These are phyloP conservation scores for Gephyroberyx darwinii DNA, from an alignment of 2,797 vertebrate genomes.

Conservation along the genomic window DNA sequence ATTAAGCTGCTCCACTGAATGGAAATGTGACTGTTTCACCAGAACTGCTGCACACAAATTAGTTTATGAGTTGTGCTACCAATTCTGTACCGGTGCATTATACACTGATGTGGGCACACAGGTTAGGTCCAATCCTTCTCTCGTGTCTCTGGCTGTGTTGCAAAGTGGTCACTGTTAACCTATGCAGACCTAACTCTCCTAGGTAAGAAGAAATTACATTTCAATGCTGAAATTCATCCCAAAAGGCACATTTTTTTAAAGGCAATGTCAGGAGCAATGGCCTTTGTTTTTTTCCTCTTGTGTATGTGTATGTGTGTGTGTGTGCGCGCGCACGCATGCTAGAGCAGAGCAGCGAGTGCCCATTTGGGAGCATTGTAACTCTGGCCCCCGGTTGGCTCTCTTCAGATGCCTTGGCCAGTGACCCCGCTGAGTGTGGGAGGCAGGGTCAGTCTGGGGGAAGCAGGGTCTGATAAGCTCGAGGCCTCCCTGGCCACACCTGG, in stretches of 20 bases:
- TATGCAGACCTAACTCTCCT: not conserved
- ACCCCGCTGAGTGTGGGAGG: slow-evolving; percentile 57
- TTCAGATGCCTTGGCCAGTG: slow-evolving; percentile 41
- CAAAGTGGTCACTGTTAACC: not conserved
- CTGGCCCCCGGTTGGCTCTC: slow-evolving; percentile 36
- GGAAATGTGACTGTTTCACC: slow-evolving; percentile 14
- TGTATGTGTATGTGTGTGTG: slow-evolving; percentile 2
- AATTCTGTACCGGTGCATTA: not conserved
- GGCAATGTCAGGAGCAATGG: slow-evolving; percentile 34
- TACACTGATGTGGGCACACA: too few species aligned
- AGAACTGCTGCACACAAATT: slow-evolving; percentile 7
- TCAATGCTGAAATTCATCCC: slow-evolving; percentile 9
- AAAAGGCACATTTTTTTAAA: slow-evolving; percentile 1
- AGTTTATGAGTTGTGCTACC: not conserved
- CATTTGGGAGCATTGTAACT: slow-evolving; percentile 43
- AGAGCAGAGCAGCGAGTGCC: slow-evolving; percentile 37
- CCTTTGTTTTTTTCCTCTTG: slow-evolving; percentile 24
- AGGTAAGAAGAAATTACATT: not conserved
- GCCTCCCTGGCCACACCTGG: slow-evolving; percentile 41
- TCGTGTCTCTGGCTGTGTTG: not conserved
- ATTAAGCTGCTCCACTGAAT: slow-evolving; percentile 6
- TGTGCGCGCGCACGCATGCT: slow-evolving; percentile 33
- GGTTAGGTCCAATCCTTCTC: not conserved
- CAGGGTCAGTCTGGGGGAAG: slow-evolving; percentile 13
- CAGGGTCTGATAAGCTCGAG: slow-evolving; percentile 41